Evolutionary conservation across 1,140 invertebrate genomes (phyloP), one percentile per base, ranked within the genome.

Genomic region (Scaptomyza graminum): DNA sequence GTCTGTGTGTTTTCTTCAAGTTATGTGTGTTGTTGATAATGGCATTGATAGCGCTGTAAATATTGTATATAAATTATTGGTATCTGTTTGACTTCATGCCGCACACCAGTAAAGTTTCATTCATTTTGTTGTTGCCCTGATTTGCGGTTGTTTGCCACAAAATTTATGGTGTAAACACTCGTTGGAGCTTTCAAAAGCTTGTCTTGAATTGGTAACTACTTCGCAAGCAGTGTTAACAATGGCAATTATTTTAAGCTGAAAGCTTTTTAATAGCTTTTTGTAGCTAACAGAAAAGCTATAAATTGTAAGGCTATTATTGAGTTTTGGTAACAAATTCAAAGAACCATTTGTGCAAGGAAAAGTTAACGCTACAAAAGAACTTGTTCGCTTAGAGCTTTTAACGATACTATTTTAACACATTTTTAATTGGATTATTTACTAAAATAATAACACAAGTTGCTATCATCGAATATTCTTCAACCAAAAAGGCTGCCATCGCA

Each of bases 1-100:
- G 15, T 59, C 31, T 72, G 4, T 59, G 50, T 44, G 39, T 59
- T 15, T 67, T 25, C 52, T 49, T 9, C 25, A 82, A 85, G 76
- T 81, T 80, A 74, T 74, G 74, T 43, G 7, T 34, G 31, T 78
- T 60, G 62, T 64, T 88, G 83, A 87, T 88, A 88, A 79, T 88
- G 71, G 75, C 83, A 88, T 88, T 87, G 82, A 87, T 82, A 88
- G 65, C 74, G 59, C 37, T 49, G 77, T 84, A 84, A 84, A 84
- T 85, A 84, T 85, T 67, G 67, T 74, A 66, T 70, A 79, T 76
- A 67, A 71, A 52, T 71, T 71, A 66, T 71, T 51, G 62, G 46
- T 25, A 52, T 41, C 6, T 68, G 39, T 68, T 68, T 61, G 55
- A 60, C 39, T 65, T 43, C 46, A 15, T 44, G 16, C 25, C 16